Conservation (phyloP, 2,888 invertebrate genomes). For the Andrena flavipes region DNA sequence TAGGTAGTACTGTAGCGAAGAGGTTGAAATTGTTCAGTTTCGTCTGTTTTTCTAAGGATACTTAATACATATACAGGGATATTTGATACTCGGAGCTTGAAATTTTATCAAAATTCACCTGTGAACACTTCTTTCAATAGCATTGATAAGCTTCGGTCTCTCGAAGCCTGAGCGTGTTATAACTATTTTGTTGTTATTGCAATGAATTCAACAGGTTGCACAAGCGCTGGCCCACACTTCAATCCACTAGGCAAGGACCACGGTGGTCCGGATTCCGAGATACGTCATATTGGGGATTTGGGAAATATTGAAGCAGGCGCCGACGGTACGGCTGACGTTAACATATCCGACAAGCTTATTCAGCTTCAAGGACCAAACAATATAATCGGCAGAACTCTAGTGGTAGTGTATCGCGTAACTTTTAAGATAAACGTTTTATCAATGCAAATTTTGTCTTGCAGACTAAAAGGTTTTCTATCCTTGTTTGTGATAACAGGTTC, state of each 20-base stretch:
- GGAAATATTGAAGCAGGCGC: slow-evolving; percentile 91
- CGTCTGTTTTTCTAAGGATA: not conserved
- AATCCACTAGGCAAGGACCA: slow-evolving; percentile 94
- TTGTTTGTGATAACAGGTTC: slow-evolving; percentile 85
- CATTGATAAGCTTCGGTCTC: no score
- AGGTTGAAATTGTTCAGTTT: not conserved
- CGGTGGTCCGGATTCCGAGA: slow-evolving; percentile 90
- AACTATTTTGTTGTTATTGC: not conserved
- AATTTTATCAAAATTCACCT: no score
- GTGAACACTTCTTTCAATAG: no score
- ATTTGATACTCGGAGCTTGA: no score
- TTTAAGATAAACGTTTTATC: not conserved
- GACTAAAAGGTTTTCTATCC: not conserved
- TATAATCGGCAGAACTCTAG: slow-evolving; percentile 94
- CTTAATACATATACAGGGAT: not conserved
- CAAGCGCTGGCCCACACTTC: slow-evolving; percentile 97
- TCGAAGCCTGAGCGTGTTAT: not conserved
- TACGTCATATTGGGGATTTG: slow-evolving; percentile 95
- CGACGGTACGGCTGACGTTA: slow-evolving; percentile 89
- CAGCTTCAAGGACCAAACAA: slow-evolving; percentile 90
- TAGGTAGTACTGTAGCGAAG: not conserved
- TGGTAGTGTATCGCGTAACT: slow-evolving; percentile 84
- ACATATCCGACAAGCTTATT: slow-evolving; percentile 88
- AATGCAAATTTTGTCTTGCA: not conserved
- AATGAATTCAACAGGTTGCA: slow-evolving; percentile 87